These are phyloP conservation scores for Conops quadrifasciatus DNA, from an alignment of 2,888 invertebrate species.

Conservation along the genomic window DNA sequence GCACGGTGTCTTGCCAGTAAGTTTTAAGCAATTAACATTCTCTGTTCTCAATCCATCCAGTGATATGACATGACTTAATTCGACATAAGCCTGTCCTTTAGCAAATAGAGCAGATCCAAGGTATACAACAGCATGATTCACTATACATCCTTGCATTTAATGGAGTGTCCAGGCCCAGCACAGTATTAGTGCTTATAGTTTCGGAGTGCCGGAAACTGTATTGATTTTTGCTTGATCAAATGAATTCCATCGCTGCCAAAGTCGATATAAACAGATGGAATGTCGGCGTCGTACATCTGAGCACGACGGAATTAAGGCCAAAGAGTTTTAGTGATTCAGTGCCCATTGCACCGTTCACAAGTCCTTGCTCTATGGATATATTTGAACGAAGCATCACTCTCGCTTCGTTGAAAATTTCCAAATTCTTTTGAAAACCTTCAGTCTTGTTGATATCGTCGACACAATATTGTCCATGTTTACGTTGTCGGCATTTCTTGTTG, in stretches of 20 bases:
- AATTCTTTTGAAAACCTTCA: not conserved
- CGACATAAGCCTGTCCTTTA: too few relatives aligned
- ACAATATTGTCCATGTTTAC: constrained; percentile 19
- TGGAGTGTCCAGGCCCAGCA: too few relatives aligned
- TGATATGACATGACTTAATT: too few relatives aligned
- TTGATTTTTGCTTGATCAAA: constrained; percentile 11
- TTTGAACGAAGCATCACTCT: constrained; percentile 13
- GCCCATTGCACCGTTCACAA: constrained; percentile 17
- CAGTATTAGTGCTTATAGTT: too few relatives aligned
- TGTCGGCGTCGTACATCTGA: constrained; percentile 29
- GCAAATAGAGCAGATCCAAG: too few relatives aligned
- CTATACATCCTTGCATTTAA: too few relatives aligned
- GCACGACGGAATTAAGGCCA: constrained; percentile 26
- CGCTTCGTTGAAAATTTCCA: constrained; percentile 9
- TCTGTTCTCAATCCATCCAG: too few relatives aligned
- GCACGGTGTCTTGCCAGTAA: too few relatives aligned
- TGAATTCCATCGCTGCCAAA: constrained; percentile 30
- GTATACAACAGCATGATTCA: too few relatives aligned
- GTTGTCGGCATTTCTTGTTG: constrained; percentile 8
- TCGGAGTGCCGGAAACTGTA: too few relatives aligned
- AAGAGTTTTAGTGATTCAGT: constrained; percentile 13
- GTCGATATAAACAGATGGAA: constrained; percentile 29
- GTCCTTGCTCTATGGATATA: not conserved
- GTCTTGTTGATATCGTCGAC: constrained; percentile 14
- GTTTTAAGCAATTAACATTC: too few relatives aligned